Base-by-base conservation (phyloP, 2,113 vertebrate species). In the Blennius ocellaris region DNA sequence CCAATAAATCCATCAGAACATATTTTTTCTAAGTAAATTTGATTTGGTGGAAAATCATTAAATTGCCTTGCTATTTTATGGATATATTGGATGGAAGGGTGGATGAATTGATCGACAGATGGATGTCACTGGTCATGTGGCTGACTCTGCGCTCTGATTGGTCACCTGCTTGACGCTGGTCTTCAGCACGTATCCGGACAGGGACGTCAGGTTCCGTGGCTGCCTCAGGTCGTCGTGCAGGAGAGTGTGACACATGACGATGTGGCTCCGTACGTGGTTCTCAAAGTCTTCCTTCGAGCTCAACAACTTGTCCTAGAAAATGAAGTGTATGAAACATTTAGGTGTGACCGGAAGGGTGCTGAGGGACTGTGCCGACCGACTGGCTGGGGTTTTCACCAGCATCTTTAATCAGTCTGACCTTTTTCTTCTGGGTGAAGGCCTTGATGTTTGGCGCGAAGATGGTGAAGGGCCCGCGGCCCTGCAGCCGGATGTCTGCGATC, bases 171-270 rank as follows among this genome's bases (percentile, higher is more conserved):
- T 91, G 56, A 88, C 83, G 0, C 88, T 87, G 67, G 96, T 83
- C 57, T 76, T 78, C 59, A 99, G 73, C 0, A 88, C 68, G 2
- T 95, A 94, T 7, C 97, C 97, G 0, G 95, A 95, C 41, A 98
- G 93, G 0, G 96, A 93, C 0, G 95, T 97, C 43, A 94, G 37
- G 56, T 93, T 96, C 53, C 87, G 86, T 58, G 90, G 75, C 4
- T 21, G 17, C 30, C 76, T 90, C 59, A 99, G 89, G 78, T 96
- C 94, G 0, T 79, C 87, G 3, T 94, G 91, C 45, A 94, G 52
- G 15, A 99, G 90, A 5, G 63, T 93, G 21, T 94, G 91, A 91
- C 97, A 97, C 43, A 90, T 88, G 5, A 99, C 94, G 2, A 98
- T 76, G 10, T 98, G 96, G 65, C 96, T 92, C 6, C 94, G 90